Percentiles rank a stretch among this genome's conserved stretches.
These are phyloP conservation scores for Neodiprion fabricii DNA, from an alignment of 1,140 invertebrate species.

Conservation along the genomic window DNA sequence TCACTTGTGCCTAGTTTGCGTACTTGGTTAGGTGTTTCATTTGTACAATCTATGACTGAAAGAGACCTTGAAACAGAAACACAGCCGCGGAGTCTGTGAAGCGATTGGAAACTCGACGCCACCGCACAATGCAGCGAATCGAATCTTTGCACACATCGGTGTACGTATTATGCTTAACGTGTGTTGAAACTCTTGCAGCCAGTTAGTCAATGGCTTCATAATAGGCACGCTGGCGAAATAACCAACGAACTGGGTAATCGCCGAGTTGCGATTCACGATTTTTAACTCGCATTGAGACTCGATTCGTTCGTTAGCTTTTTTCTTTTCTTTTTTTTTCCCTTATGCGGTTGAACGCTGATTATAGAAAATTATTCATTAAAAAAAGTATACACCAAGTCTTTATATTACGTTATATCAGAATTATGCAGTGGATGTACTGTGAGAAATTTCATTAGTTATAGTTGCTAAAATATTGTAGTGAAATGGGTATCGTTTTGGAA, in stretches of 20 bases:
- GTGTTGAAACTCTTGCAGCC: constrained; percentile 5
- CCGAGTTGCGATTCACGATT: neutral
- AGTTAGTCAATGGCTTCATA: constrained; percentile 4
- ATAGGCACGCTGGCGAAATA: neutral
- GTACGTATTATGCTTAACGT: neutral
- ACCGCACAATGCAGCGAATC: neutral
- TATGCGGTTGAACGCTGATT: no score
- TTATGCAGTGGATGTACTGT: no score
- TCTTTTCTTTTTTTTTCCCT: no score
- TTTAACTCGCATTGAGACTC: neutral
- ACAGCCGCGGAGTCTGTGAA: neutral
- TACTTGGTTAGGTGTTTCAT: no score
- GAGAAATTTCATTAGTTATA: no score
- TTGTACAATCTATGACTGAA: neutral
- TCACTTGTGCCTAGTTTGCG: no score
- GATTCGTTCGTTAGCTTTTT: neutral
- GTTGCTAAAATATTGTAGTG: no score
- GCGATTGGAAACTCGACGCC: neutral
- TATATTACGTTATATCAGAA: no score
- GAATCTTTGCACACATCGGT: neutral
- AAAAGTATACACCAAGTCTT: no score
- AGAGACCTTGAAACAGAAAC: neutral
- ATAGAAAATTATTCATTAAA: no score
- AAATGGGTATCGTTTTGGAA: no score
- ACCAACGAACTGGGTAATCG: neutral